These are phyloP conservation scores for Tyrophagus putrescentiae DNA, from an alignment of 1,140 invertebrate species.

Conservation along the genomic window DNA sequence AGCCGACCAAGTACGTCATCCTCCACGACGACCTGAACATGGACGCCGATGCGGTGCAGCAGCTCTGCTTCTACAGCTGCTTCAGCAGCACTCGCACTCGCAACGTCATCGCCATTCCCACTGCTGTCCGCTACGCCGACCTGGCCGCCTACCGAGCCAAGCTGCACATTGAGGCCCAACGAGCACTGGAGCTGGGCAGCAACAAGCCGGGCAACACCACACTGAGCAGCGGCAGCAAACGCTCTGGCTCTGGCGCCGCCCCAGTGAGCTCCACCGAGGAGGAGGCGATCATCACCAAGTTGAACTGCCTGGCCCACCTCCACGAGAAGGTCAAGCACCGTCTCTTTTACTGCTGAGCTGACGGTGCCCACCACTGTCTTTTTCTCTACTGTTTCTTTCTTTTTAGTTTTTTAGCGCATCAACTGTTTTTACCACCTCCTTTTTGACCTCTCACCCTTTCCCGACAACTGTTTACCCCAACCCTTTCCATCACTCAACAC, in stretches of 20 bases:
- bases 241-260: neutral
- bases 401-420: no score
- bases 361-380: no score
- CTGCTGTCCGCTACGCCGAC: conserved; percentile 42
- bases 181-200: no score
- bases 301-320: neutral
- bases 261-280: no score
- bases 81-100: conserved; percentile 24
- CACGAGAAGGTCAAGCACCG: neutral
- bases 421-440: no score
- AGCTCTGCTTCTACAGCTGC: conserved; percentile 28
- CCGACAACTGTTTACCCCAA: no score
- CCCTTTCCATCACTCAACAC: no score
- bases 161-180: conserved; percentile 10
- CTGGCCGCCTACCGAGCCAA: conserved; percentile 29
- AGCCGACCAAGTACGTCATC: conserved; percentile 26
- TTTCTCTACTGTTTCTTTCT: no score
- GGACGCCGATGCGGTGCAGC: conserved; percentile 20
- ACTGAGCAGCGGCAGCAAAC: neutral
- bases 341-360: conserved; percentile 5
- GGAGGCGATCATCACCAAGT: neutral
- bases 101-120: conserved; percentile 48
- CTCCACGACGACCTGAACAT: conserved; percentile 25
- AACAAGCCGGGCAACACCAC: no score
- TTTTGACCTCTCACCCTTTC: no score